A percentile compares a stretch with the other conserved stretches of the same genome.
Evolutionary conservation across 2,113 vertebrate species (phyloP).

Genomic region (Tragelaphus scriptus): DNA sequence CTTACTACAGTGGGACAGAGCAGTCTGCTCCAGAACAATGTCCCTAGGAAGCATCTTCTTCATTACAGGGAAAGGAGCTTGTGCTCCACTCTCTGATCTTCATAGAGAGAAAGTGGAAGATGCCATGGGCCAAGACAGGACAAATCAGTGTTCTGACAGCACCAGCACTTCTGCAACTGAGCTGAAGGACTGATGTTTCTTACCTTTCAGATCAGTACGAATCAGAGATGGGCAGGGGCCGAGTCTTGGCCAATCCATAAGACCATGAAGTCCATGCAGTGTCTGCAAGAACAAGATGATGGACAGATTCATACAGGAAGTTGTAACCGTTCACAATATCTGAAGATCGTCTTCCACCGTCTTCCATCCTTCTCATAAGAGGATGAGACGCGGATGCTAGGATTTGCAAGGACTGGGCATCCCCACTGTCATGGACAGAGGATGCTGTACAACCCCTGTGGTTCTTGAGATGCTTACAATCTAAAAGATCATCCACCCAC

Average conservation of each 20-base stretch:
- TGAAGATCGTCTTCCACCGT: not conserved
- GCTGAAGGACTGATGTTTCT: not conserved
- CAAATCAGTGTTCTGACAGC: not conserved
- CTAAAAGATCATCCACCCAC: not conserved
- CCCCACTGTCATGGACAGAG: not conserved
- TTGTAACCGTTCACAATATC: not conserved
- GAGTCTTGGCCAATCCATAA: not conserved
- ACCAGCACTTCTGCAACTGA: not conserved
- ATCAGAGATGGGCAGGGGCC: not conserved
- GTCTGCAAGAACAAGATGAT: not conserved
- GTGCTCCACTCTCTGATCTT: not conserved
- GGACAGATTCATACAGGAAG: not conserved
- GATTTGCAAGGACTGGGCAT: not conserved
- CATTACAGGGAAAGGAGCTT: not conserved
- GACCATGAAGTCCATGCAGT: not conserved
- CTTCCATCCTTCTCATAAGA: not conserved
- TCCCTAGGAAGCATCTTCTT: not conserved
- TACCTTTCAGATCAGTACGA: rapidly evolving
- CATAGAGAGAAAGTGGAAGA: not conserved
- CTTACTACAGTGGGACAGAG: not conserved
- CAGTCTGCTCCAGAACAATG: not conserved
- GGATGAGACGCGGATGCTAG: not conserved
- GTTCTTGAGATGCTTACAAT: rapidly evolving
- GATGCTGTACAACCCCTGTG: rapidly evolving
- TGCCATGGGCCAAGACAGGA: not conserved